Percentiles rank a stretch among this genome's conserved stretches.
Evolutionary conservation across 2,888 invertebrate genomes (phyloP).

Genomic region (Macaria notata): DNA sequence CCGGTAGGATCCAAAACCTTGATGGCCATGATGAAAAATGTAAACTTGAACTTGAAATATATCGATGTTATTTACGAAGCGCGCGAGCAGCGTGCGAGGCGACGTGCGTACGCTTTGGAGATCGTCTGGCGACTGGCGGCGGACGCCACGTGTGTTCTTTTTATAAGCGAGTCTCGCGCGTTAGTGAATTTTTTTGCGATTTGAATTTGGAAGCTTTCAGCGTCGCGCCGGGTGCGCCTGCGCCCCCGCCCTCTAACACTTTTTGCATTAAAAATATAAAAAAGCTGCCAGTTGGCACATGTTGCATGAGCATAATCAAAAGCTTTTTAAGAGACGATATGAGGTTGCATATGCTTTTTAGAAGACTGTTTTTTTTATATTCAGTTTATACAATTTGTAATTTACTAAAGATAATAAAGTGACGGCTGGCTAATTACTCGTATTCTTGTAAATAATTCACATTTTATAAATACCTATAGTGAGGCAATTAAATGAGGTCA

Average conservation of each 20-base stretch:
- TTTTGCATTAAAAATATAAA: conserved; percentile 46
- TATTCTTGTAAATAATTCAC: too few species aligned
- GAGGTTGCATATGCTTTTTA: conserved; percentile 1
- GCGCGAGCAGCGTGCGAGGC: conserved; percentile 46
- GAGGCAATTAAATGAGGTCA: too few species aligned
- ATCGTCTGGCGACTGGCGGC: conserved; percentile 64
- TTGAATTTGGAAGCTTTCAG: conserved; percentile 80
- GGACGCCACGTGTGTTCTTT: conserved; percentile 69
- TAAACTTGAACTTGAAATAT: conserved; percentile 55
- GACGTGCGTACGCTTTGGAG: conserved; percentile 58
- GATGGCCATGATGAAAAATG: conserved; percentile 64
- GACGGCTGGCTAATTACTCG: too few species aligned
- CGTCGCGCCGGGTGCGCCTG: conserved; percentile 59
- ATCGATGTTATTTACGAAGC: conserved; percentile 78
- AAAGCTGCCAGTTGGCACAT: conserved; percentile 54
- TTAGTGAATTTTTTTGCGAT: conserved; percentile 78
- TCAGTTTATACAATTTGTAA: too few species aligned
- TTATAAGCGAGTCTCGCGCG: conserved; percentile 69
- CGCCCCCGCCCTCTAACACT: conserved; percentile 69
- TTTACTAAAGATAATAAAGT: too few species aligned
- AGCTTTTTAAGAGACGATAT: conserved; percentile 22
- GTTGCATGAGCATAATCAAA: conserved; percentile 38
- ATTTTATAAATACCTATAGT: too few species aligned
- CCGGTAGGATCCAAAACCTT: conserved; percentile 77
- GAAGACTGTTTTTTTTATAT: not conserved